Evolutionary conservation across 2,113 vertebrate species (phyloP), one percentile per base, ranked within the genome.

Genomic region (Sorex araneus): DNA sequence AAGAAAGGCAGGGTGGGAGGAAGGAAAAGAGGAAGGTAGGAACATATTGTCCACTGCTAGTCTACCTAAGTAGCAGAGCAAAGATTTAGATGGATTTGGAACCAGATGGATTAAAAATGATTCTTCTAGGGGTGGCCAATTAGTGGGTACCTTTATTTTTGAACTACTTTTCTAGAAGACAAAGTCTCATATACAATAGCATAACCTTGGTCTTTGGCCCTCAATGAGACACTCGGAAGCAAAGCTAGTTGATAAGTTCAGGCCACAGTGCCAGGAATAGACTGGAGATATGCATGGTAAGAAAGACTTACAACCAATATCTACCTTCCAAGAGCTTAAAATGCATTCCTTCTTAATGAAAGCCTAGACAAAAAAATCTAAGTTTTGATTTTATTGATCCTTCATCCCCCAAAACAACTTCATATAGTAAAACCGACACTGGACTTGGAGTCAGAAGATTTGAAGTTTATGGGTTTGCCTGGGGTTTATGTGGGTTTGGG

Each of bases 361-460:
- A 90, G 30, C 25, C 40, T 12, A 88, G 15, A 36, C 3, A 57
- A 60, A 88, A 85, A 80, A 90, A 34, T 63, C 85, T 90, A 95
- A 40, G 32, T 30, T 40, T 40, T 7, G 4, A 40, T 40, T 40
- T 40, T 36, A 47, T 15, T 76, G 60, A 15, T 89, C 30, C 36
- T 83, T 18, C 79, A 60, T 27, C 81, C 45, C 30, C 30, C 23
- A 30, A 57, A 66, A 73, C 15, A 6, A 70, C 19, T 60, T 43
- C 50, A 63, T 3, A 30, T 32, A 63, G 75, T 50, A 85, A 76
- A 77, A 54, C 34, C 83, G 95, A 47, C 67, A 47, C 36, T 97
- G 94, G 94, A 92, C 95, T 93, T 95, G 94, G 92, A 95, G 94
- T 96, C 95, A 95, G 96, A 95, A 93, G 87, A 64, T 13, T 7